Conservation (phyloP, 2,797 vertebrate genomes). For the Cuniculus paca region DNA sequence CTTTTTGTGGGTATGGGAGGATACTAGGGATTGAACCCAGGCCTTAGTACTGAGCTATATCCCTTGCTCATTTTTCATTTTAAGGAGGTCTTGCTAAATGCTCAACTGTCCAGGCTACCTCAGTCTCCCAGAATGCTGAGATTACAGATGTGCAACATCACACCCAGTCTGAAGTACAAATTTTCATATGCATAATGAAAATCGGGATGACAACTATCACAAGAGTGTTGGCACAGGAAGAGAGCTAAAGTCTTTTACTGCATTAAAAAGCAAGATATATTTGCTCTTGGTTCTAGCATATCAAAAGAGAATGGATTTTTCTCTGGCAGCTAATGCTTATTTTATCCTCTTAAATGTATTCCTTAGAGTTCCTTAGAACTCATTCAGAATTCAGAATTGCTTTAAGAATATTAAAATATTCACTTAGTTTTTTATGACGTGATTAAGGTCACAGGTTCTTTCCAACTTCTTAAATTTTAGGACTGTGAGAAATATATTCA, state of each 20-base stretch:
- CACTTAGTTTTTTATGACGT: constrained; percentile 20
- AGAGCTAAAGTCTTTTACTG: neutral
- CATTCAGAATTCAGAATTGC: constrained; percentile 12
- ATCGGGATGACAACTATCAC: neutral
- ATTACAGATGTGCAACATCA: neutral
- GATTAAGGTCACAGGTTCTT: neutral
- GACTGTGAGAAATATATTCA: constrained; percentile 10
- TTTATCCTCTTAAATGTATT: constrained; percentile 23
- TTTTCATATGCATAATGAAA: neutral
- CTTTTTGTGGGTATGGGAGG: neutral
- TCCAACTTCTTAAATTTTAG: neutral
- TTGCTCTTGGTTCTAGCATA: constrained; percentile 23
- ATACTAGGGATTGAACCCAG: neutral
- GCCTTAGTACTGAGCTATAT: neutral
- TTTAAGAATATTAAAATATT: neutral
- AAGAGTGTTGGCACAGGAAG: neutral
- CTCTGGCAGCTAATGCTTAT: constrained; percentile 5
- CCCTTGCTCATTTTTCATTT: neutral
- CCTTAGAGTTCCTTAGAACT: constrained; percentile 28
- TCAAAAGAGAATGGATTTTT: constrained; percentile 33
- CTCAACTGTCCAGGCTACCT: neutral
- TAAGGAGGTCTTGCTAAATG: neutral
- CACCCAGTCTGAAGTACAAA: neutral
- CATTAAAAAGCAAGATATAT: neutral
- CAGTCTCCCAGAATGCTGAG: neutral